Base-by-base conservation (phyloP, 2,888 invertebrate genomes). In the Oligia fasciuncula region DNA sequence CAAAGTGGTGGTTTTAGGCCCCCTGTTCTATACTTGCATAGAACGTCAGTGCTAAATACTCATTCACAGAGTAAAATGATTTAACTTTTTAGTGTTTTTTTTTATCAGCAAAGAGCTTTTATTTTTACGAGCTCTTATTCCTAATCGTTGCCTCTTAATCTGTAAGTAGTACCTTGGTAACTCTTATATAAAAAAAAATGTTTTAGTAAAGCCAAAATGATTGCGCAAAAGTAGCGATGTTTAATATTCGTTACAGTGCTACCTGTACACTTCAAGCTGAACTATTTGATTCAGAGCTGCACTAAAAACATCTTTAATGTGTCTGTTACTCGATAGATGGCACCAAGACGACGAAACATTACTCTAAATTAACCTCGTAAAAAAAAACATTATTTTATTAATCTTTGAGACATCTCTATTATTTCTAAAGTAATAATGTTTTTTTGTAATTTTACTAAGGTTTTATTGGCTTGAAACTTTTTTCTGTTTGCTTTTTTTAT, bases 261-360 rank as follows among this genome's bases (percentile, higher is more conserved):
- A 40, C 29, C 79, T 79, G 1, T 82, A 23, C 29, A 14, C 1
- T 19, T 23, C 23, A 29, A 65, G 29, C 17, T 29, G 65, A 75
- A 82, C 79, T 75, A 49, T 62, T 79, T 73, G 19, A 40, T 11
- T 19, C 8, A 43, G 6, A 11, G 5, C 8, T 13, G 17, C 29
- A 19, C n/a, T 57, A 4, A 9, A 57, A 51, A 43, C 60, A 17
- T 46, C 51, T 17, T 54, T 46, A 81, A 23, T 72, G n/a, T 72
- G 19, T 35, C 2, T n/a, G 5, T 72, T 35, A 1, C 11, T 43
- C 51, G 19, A 54, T 63, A 79, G 78, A 81, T 81, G 81, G 78
- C 78, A 51, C 35, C 6, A n/a, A 23, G 2, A 63, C 2, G 4
- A 29, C 2, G 0, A 35, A 14, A 60, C 14, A 57, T 23, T 43